phyloP scores from a whole-genome alignment of 2,113 vertebrate species.

The Chionomys nivalis region DNA sequence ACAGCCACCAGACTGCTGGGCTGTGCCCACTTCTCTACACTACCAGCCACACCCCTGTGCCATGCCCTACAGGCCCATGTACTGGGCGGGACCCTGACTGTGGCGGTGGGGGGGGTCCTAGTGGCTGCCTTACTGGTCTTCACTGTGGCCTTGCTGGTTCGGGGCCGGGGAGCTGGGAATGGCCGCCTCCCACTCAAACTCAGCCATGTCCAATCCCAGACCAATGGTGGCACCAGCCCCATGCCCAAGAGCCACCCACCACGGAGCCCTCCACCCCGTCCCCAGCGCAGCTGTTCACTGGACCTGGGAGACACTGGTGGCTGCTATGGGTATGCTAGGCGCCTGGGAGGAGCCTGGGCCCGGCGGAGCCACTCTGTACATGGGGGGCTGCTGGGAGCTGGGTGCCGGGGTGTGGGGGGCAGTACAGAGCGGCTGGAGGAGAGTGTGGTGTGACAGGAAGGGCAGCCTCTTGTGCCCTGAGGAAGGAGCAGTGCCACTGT shows the following conservation, averaged over 20 bases:
- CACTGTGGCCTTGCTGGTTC: conserved; percentile 94
- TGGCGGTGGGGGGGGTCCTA: conserved; percentile 92
- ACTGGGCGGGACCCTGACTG: conserved; percentile 93
- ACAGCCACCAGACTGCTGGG: conserved; percentile 92
- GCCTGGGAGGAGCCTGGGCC: conserved; percentile 93
- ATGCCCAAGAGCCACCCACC: conserved; percentile 86
- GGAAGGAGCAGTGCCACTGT: neutral
- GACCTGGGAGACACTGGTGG: conserved; percentile 89
- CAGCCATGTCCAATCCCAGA: conserved; percentile 90
- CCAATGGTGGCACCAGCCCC: conserved; percentile 89
- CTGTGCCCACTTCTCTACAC: conserved; percentile 92
- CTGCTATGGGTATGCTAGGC: conserved; percentile 91
- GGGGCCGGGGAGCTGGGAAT: conserved; percentile 90
- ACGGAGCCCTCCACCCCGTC: conserved; percentile 72
- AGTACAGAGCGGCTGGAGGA: conserved; percentile 90
- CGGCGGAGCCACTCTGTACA: conserved; percentile 93
- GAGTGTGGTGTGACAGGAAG: conserved; percentile 89
- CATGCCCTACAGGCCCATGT: conserved; percentile 93
- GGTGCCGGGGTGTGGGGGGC: conserved; percentile 71
- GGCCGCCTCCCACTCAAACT: conserved; percentile 84
- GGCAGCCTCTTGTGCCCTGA: neutral
- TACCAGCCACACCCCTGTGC: conserved; percentile 92
- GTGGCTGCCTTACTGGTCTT: conserved; percentile 94
- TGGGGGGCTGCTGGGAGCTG: conserved; percentile 90
- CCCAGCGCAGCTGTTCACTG: conserved; percentile 92